phyloP scores from a whole-genome alignment of 2,888 invertebrate species.

The Folsomia candida region DNA sequence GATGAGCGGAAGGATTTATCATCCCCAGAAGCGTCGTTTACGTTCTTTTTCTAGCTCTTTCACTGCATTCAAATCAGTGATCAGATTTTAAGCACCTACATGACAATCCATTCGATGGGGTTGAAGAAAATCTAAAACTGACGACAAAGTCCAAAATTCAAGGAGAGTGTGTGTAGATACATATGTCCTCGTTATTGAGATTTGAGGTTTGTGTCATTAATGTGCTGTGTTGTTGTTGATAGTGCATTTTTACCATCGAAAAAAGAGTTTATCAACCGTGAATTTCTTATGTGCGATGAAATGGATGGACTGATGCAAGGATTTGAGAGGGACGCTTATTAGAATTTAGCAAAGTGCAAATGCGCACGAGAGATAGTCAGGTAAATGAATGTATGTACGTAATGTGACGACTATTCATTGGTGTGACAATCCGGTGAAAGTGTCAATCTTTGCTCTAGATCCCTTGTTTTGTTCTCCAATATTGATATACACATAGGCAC shows the following conservation, averaged over 20 bases:
- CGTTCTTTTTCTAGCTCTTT: neutral
- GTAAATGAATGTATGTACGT: slow-evolving; percentile 1
- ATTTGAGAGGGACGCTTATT: neutral
- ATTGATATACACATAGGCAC: neutral
- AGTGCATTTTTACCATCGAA: neutral
- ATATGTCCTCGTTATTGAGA: neutral
- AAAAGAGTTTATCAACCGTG: neutral
- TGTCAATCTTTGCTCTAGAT: neutral
- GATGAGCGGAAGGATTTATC: neutral
- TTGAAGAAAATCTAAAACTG: no score
- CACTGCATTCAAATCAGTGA: no score
- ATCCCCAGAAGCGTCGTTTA: neutral
- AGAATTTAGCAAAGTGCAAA: neutral
- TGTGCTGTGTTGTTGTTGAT: neutral
- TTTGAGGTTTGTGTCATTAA: neutral
- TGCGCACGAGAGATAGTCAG: neutral
- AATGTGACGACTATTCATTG: neutral
- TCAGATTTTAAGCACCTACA: neutral
- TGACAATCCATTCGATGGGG: no score
- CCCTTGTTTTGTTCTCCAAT: neutral
- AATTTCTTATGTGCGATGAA: neutral
- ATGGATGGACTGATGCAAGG: neutral
- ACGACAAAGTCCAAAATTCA: no score
- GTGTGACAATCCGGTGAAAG: neutral
- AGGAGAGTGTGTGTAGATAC: no score